Evolutionary conservation across 2,888 invertebrate genomes (phyloP).

Genomic region (Erebia epiphron): DNA sequence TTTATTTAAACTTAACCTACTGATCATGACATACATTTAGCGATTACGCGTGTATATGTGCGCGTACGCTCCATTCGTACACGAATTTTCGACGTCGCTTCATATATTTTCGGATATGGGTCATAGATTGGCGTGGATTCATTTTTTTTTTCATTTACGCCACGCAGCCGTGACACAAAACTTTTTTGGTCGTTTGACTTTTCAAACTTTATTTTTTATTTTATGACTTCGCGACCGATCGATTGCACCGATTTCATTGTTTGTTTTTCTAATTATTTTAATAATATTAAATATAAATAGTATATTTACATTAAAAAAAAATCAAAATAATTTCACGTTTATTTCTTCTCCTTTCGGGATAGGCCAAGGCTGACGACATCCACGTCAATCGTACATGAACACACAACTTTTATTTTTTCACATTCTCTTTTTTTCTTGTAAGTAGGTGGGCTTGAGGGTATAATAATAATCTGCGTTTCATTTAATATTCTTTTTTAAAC

Average conservation of each 20-base stretch:
- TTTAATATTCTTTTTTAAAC: too few species aligned
- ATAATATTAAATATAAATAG: too few species aligned
- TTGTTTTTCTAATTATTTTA: too few species aligned
- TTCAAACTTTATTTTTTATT: too few species aligned
- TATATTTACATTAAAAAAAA: background rate
- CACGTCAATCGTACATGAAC: constrained; percentile 3
- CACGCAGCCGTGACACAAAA: background rate
- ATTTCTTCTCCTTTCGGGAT: background rate
- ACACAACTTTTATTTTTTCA: background rate
- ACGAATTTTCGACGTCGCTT: constrained; percentile 48
- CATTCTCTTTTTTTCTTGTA: background rate
- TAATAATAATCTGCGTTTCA: too few species aligned
- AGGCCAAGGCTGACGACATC: background rate
- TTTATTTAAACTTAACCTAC: constrained; percentile 82
- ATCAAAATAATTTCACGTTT: background rate
- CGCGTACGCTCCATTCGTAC: constrained; percentile 57
- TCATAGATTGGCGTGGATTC: constrained; percentile 40
- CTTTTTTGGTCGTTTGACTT: background rate
- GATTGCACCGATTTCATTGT: too few species aligned
- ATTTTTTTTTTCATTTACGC: constrained; percentile 1
- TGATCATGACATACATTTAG: constrained; percentile 81
- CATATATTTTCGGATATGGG: constrained; percentile 47
- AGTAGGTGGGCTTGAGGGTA: background rate
- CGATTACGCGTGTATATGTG: constrained; percentile 70
- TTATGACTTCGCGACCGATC: too few species aligned